phyloP scores from a whole-genome alignment of 2,797 vertebrate genomes.

The Darevskia nairensis region DNA sequence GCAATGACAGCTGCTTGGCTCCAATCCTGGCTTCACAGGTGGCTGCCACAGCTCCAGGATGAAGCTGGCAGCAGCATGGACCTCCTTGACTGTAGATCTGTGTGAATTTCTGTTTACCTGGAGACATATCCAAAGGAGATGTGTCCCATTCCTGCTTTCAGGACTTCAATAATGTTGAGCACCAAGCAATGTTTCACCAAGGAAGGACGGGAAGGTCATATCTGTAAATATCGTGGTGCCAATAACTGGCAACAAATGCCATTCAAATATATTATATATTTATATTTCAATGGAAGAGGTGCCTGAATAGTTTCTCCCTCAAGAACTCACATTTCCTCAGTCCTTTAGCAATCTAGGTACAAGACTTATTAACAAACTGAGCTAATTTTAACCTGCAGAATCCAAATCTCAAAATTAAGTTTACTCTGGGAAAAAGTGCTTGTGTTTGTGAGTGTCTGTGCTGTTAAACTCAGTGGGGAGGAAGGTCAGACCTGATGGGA shows the following conservation, averaged over 20 bases:
- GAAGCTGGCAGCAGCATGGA: slow-evolving; percentile 2
- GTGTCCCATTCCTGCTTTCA: background rate
- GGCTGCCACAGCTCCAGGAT: background rate
- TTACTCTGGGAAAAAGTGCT: too few relatives aligned
- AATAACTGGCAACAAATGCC: background rate
- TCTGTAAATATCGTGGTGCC: background rate
- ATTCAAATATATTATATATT: background rate
- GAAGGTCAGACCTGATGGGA: background rate
- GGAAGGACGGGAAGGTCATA: background rate
- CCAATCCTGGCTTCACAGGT: background rate
- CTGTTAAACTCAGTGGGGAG: background rate
- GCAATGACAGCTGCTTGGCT: slow-evolving; percentile 13
- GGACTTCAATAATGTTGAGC: background rate
- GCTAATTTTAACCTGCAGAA: background rate
- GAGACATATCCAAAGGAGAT: background rate
- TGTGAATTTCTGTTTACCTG: background rate
- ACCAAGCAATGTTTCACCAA: background rate
- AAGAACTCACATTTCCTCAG: background rate
- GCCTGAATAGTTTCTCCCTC: background rate
- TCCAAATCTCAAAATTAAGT: slow-evolving; percentile 5
- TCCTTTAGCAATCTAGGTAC: background rate
- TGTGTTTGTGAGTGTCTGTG: too few relatives aligned
- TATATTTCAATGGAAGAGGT: background rate
- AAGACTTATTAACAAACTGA: background rate
- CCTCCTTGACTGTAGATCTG: background rate